A percentile compares a stretch with the other conserved stretches of the same genome.
phyloP scores from a whole-genome alignment of 2,888 invertebrate genomes.

The Nemotelus pantherinus region DNA sequence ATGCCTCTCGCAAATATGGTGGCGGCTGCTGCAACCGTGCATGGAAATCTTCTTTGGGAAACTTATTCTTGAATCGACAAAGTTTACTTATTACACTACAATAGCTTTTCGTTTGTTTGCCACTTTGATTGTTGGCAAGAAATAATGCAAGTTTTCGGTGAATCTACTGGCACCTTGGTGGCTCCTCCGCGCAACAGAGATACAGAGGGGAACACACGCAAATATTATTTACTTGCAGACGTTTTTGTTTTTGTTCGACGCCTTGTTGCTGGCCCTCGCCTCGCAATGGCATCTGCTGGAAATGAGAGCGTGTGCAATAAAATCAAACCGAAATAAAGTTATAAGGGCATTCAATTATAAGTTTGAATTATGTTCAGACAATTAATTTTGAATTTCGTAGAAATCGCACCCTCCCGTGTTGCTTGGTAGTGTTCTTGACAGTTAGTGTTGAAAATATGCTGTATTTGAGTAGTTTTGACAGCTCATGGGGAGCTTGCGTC shows the following conservation, averaged over 20 bases:
- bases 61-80: not conserved
- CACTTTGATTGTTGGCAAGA: not conserved
- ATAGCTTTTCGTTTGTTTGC: not conserved
- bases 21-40: not conserved
- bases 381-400: slow-evolving; percentile 50
- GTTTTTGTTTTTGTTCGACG: slow-evolving; percentile 8
- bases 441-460: not conserved
- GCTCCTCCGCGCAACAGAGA: not conserved
- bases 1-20: not conserved
- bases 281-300: not conserved
- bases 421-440: not conserved
- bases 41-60: slow-evolving; percentile 1
- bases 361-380: slow-evolving; percentile 49
- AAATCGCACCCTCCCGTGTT: not conserved
- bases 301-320: slow-evolving; percentile 3
- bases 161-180: slow-evolving; percentile 12
- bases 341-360: slow-evolving; percentile 29
- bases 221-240: slow-evolving; percentile 3
- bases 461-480: not conserved
- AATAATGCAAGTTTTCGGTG: not conserved
- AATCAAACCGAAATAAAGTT: slow-evolving; percentile 33
- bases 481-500: no score
- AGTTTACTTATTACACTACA: not conserved
- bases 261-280: not conserved
- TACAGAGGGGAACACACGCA: not conserved